These are phyloP conservation scores for Thalassophryne amazonica DNA, from an alignment of 2,797 vertebrate genomes.

Conservation along the genomic window DNA sequence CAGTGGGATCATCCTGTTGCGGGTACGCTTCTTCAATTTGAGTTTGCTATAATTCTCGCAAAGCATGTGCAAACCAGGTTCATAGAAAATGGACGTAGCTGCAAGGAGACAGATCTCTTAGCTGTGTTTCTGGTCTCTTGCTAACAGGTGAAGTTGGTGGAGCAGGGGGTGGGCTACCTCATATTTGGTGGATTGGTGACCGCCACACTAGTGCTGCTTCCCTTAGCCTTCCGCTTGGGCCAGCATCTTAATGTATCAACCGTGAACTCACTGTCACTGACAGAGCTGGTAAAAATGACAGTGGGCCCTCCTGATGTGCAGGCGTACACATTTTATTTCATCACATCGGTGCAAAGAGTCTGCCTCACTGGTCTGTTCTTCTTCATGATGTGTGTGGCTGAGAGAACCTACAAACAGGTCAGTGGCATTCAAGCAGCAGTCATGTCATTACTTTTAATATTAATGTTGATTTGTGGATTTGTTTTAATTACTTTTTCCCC, in stretches of 20 bases:
- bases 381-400: slow-evolving; percentile 99
- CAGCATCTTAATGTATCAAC: slow-evolving; percentile 79
- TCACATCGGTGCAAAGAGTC: slow-evolving; percentile 87
- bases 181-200: slow-evolving; percentile 88
- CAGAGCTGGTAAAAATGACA: slow-evolving; percentile 79
- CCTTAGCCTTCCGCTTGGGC: slow-evolving; percentile 86
- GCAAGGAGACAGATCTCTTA: no score
- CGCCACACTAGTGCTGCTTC: slow-evolving; percentile 82
- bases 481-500: no score
- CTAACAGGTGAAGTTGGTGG: slow-evolving; percentile 89
- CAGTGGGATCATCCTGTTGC: slow-evolving; percentile 94
- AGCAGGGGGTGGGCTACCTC: slow-evolving; percentile 92
- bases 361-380: slow-evolving; percentile 95
- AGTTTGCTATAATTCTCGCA: background rate
- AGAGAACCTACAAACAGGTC: slow-evolving; percentile 97
- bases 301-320: slow-evolving; percentile 71
- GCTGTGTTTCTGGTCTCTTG: background rate
- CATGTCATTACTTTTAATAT: no score
- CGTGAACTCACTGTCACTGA: slow-evolving; percentile 72
- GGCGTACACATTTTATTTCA: slow-evolving; percentile 75
- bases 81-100: no score
- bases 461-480: no score
- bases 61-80: no score
- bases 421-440: no score
- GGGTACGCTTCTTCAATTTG: slow-evolving; percentile 69